phyloP scores from a whole-genome alignment of 1,140 invertebrate species.

The Sitophilus oryzae region DNA sequence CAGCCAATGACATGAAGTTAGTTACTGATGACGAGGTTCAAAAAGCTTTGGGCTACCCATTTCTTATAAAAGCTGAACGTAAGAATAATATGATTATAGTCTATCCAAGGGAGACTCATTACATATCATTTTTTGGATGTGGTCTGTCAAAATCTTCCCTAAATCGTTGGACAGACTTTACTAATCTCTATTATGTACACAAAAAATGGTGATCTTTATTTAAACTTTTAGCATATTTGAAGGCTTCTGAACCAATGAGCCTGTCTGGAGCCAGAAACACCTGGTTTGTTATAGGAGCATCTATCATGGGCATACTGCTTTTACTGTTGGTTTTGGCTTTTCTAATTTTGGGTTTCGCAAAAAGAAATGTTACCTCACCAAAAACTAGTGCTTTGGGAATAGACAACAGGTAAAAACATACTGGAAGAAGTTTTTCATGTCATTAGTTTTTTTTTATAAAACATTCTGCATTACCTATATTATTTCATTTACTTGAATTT shows the following conservation, averaged over 20 bases:
- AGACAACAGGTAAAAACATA: conserved; percentile 27
- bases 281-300: conserved; percentile 57
- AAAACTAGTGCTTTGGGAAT: conserved; percentile 11
- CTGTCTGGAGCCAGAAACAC: conserved; percentile 56
- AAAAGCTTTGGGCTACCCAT: conserved; percentile 61
- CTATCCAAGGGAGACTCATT: too few relatives aligned
- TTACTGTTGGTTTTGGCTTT: conserved; percentile 57
- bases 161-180: too few relatives aligned
- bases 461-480: too few relatives aligned
- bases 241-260: conserved; percentile 58
- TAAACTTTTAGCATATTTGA: conserved; percentile 59
- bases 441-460: too few relatives aligned
- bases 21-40: conserved; percentile 68
- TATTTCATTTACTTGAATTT: too few relatives aligned
- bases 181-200: too few relatives aligned
- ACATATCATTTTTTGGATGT: too few relatives aligned
- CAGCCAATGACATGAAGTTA: conserved; percentile 71
- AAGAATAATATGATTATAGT: too few relatives aligned
- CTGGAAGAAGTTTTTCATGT: too few relatives aligned
- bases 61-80: conserved; percentile 81
- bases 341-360: conserved; percentile 55
- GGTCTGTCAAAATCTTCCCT: too few relatives aligned
- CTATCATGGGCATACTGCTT: conserved; percentile 55
- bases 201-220: too few relatives aligned
- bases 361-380: conserved; percentile 46